Evolutionary conservation across 2,113 vertebrate species (phyloP).

Genomic region (Pelmatolapia mariae): DNA sequence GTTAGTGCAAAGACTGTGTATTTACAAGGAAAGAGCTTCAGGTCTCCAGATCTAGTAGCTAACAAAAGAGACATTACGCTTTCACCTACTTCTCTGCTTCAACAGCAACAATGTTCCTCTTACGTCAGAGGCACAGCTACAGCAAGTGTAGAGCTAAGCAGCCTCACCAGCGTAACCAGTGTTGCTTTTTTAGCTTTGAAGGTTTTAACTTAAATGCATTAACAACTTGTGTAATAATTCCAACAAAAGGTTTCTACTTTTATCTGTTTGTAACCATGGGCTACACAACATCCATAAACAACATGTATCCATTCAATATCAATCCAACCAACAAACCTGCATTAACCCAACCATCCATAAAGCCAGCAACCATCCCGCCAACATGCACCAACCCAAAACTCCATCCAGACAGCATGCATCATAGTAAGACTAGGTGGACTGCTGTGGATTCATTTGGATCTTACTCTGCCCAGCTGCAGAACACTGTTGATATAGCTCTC

Average conservation of each 20-base stretch:
- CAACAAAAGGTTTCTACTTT: neutral
- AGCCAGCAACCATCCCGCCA: neutral
- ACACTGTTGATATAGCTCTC: conserved; percentile 78
- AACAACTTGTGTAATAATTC: neutral
- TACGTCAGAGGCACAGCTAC: too few species aligned
- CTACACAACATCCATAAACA: neutral
- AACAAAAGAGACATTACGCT: too few species aligned
- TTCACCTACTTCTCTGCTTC: too few species aligned
- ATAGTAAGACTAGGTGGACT: neutral
- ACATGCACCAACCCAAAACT: neutral
- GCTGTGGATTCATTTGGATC: neutral
- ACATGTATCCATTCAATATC: neutral
- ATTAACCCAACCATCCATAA: too few species aligned
- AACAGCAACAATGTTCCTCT: too few species aligned
- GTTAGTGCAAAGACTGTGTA: too few species aligned
- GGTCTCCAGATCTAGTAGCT: too few species aligned
- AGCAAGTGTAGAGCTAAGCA: too few species aligned
- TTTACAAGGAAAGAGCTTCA: too few species aligned
- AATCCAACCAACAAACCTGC: neutral
- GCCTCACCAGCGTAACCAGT: too few species aligned
- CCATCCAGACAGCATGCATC: neutral
- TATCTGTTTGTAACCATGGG: neutral
- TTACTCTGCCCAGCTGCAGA: conserved; percentile 77
- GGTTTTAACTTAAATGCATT: neutral
- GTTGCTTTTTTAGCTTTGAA: neutral